Evolutionary conservation across 2,797 vertebrate genomes (phyloP).

Genomic region (Graptemys geographica): DNA sequence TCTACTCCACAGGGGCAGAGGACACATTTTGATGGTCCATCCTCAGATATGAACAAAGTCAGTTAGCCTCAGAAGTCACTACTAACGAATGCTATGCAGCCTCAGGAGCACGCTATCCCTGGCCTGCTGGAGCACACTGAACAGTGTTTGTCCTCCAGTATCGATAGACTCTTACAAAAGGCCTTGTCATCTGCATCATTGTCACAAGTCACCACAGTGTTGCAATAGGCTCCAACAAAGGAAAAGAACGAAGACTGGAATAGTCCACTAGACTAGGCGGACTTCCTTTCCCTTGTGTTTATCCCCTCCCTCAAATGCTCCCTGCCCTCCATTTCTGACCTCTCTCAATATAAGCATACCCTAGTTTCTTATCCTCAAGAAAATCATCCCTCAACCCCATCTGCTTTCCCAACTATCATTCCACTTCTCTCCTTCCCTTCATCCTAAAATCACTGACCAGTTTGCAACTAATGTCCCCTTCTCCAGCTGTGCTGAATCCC

Average conservation of each 20-base stretch:
- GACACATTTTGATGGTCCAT: not conserved
- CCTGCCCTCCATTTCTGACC: not conserved
- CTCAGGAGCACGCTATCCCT: not conserved
- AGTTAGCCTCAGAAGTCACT: not conserved
- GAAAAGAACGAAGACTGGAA: not conserved
- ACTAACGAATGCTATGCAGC: not conserved
- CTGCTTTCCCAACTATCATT: not conserved
- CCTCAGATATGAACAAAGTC: not conserved
- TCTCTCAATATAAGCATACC: not conserved
- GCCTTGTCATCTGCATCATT: not conserved
- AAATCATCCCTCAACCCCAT: not conserved
- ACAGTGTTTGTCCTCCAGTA: not conserved
- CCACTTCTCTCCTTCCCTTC: not conserved
- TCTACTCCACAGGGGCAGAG: not conserved
- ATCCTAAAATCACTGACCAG: not conserved
- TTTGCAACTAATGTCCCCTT: not conserved
- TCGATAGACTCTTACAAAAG: not conserved
- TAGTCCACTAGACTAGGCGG: fast-evolving
- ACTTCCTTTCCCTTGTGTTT: not conserved
- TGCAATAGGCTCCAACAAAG: not conserved
- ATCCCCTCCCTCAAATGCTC: not conserved
- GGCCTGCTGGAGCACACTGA: not conserved
- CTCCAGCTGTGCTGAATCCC: not conserved
- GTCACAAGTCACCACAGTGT: fast-evolving
- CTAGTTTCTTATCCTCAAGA: not conserved